Percentiles rank a stretch among this genome's conserved stretches.
phyloP scores from a whole-genome alignment of 2,113 vertebrate species.

The Solea solea region DNA sequence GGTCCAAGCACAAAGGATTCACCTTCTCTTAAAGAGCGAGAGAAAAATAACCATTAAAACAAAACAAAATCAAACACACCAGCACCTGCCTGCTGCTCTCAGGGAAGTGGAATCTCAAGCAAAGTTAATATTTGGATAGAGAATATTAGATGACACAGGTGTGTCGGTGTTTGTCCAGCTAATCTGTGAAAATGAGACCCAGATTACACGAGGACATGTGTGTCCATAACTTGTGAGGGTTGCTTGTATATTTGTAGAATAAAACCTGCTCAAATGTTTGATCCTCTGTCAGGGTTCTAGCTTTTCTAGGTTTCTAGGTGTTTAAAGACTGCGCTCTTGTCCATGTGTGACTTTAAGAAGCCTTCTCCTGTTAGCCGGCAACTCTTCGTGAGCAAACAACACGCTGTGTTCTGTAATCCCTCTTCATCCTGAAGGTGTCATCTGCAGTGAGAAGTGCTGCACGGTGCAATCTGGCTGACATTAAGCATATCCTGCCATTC shows the following conservation, averaged over 20 bases:
- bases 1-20: too few species aligned
- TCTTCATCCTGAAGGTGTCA: conserved; percentile 69
- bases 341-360: conserved; percentile 43
- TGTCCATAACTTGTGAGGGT: conserved; percentile 30
- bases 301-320: conserved; percentile 37
- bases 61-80: too few species aligned
- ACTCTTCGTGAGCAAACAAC: conserved; percentile 46
- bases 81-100: not conserved
- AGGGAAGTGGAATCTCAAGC: conserved; percentile 32
- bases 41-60: too few species aligned
- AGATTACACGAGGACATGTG: not conserved
- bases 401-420: conserved; percentile 67
- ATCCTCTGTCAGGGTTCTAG: conserved; percentile 45
- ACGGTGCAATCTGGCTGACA: conserved; percentile 72
- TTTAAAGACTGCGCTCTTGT: conserved; percentile 44
- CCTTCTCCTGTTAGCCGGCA: conserved; percentile 30
- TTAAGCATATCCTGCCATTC: conserved; percentile 74
- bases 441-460: conserved; percentile 69
- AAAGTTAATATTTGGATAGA: conserved; percentile 56
- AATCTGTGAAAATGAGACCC: conserved; percentile 34
- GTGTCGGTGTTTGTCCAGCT: conserved; percentile 41
- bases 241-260: conserved; percentile 1
- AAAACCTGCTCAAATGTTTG: conserved; percentile 18
- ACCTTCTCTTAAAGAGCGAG: too few species aligned
- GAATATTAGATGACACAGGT: conserved; percentile 45